Conservation (phyloP, 2,888 invertebrate genomes). For the Mayetiola destructor region DNA sequence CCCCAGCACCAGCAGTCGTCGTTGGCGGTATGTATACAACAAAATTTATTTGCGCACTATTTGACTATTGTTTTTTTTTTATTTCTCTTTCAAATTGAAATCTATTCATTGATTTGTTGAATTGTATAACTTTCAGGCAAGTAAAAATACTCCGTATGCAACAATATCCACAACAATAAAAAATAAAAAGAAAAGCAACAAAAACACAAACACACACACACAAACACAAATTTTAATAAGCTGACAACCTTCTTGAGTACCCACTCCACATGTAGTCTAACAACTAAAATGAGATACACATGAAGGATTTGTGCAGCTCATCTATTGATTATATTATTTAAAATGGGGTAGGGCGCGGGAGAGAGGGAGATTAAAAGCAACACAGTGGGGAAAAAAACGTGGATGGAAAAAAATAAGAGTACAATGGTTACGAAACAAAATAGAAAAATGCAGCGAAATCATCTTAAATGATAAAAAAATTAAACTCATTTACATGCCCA, state of each 20-base stretch:
- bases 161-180: too few species aligned
- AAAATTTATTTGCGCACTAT: background rate
- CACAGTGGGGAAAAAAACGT: too few species aligned
- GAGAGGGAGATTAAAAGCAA: too few species aligned
- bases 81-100: background rate
- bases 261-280: background rate
- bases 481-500: too few species aligned
- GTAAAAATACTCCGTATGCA: constrained; percentile 8
- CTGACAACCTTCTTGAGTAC: background rate
- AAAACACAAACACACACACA: background rate
- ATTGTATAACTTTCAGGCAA: background rate
- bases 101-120: background rate
- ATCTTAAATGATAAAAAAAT: too few species aligned
- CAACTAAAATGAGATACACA: background rate
- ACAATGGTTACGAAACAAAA: too few species aligned
- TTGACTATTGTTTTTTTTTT: background rate
- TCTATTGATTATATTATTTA: too few species aligned
- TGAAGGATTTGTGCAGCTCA: background rate
- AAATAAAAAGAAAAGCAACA: too few species aligned
- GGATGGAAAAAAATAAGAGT: too few species aligned
- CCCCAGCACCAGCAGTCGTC: background rate
- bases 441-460: too few species aligned
- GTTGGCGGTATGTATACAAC: background rate
- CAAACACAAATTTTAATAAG: background rate
- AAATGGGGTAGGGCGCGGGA: too few species aligned